phyloP scores from a whole-genome alignment of 2,113 vertebrate species.

The Arvicanthis niloticus region DNA sequence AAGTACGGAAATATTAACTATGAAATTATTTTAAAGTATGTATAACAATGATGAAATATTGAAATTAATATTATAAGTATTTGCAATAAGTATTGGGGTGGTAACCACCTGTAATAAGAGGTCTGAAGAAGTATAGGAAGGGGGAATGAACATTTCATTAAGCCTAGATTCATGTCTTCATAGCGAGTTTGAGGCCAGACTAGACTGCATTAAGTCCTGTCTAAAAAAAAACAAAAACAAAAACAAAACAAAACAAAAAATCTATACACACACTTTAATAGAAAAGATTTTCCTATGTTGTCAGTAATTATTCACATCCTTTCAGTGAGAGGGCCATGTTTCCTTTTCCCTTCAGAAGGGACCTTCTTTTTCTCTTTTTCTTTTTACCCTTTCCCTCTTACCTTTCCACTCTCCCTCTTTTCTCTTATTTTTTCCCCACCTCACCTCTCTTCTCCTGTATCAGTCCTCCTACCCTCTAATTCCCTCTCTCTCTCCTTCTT shows the following conservation, averaged over 20 bases:
- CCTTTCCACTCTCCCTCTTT: neutral
- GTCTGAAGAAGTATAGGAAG: neutral
- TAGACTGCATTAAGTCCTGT: neutral
- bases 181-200: neutral
- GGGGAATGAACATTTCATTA: neutral
- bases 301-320: slow-evolving; percentile 45
- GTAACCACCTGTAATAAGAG: neutral
- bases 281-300: slow-evolving; percentile 39
- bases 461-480: too few relatives aligned
- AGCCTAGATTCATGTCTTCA: neutral
- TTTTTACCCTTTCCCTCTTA: neutral
- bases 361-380: neutral
- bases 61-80: slow-evolving; percentile 48
- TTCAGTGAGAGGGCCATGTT: neutral
- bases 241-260: neutral
- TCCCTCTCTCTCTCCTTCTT: neutral
- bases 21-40: slow-evolving; percentile 34
- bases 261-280: neutral
- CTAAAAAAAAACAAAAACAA: too few relatives aligned
- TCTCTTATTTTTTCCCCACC: too few relatives aligned
- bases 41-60: slow-evolving; percentile 20
- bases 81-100: neutral
- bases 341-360: neutral
- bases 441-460: neutral
- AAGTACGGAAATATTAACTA: slow-evolving; percentile 49